A percentile compares a stretch with the other conserved stretches of the same genome.
Evolutionary conservation across 2,888 invertebrate species (phyloP).

Genomic region (Himalopsyche kuldschensis): DNA sequence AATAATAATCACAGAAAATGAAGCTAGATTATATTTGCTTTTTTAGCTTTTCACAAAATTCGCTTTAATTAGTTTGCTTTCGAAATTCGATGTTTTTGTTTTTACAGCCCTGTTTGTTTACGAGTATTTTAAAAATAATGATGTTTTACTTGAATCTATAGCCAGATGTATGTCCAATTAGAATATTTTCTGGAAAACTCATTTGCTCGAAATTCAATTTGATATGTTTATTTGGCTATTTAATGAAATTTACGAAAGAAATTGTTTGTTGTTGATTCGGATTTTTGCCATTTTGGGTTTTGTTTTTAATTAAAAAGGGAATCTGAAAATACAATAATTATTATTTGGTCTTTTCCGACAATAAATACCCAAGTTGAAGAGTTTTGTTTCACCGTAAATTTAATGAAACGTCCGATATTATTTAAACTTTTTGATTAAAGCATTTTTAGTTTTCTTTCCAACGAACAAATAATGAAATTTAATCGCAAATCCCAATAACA

Average conservation of each 20-base stretch:
- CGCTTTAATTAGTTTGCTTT: neutral
- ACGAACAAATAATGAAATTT: too few species aligned
- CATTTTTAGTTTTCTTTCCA: too few species aligned
- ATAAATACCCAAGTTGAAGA: too few species aligned
- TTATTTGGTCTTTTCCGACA: too few species aligned
- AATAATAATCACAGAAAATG: conserved; percentile 8
- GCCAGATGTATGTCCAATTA: neutral
- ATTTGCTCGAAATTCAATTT: neutral
- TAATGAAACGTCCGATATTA: too few species aligned
- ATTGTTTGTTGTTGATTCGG: neutral
- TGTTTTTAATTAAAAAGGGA: neutral
- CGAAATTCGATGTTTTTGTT: neutral
- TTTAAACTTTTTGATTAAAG: too few species aligned
- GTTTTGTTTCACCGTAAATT: too few species aligned
- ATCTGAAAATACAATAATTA: neutral
- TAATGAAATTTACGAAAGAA: neutral
- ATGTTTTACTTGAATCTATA: neutral
- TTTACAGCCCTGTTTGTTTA: neutral
- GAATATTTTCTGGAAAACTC: neutral
- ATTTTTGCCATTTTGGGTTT: neutral
- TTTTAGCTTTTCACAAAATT: neutral
- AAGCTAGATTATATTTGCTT: neutral
- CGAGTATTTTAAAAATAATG: neutral
- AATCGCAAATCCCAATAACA: neutral
- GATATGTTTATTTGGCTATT: neutral